Evolutionary conservation across 2,113 vertebrate species (phyloP), one percentile per base, ranked within the genome.

Genomic region (Oreochromis spilurus): DNA sequence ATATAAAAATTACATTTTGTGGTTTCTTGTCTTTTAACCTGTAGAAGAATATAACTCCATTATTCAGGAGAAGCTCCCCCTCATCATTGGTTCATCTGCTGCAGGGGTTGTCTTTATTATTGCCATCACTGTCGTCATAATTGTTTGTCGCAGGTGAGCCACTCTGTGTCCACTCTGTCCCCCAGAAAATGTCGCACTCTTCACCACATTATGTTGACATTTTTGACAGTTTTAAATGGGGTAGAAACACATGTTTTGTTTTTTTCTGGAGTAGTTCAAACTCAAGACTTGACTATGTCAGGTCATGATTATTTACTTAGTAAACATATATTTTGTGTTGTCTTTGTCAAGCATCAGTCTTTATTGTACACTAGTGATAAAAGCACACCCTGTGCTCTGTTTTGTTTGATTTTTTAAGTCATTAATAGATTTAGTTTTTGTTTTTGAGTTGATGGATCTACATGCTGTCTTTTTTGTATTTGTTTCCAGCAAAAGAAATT

Each of bases 71-170:
- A 99, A 99, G 89, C 96, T 99, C 29, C 98, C 98, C 0, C 98
- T 99, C 83, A 98, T 99, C 92, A 97, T 99, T 0, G 98, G 98
- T 86, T 99, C 98, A 36, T 97, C 98, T 0, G 97, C 97, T 0
- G 97, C 98, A 0, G 97, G 97, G 1, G 84, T 99, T 19, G 97
- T 99, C 89, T 98, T 99, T 95, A 97, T 99, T 93, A 97, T 99
- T 0, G 98, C 98, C 1, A 94, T 98, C 38, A 96, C 97, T 0
- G 97, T 99, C 89, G 96, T 98, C 13, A 85, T 97, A 72, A 97
- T 99, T 5, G 97, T 99, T 83, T 99, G 98, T 86, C 97, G 92
- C 94, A 97, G 98, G 98, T 99, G 93, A 96, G 96, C 58, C 52
- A 34, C 57, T 60, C 57, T 60, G 57, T 60, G 57, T 60, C 57